Conservation (phyloP, 2,113 vertebrate species). For the Dromas ardeola region DNA sequence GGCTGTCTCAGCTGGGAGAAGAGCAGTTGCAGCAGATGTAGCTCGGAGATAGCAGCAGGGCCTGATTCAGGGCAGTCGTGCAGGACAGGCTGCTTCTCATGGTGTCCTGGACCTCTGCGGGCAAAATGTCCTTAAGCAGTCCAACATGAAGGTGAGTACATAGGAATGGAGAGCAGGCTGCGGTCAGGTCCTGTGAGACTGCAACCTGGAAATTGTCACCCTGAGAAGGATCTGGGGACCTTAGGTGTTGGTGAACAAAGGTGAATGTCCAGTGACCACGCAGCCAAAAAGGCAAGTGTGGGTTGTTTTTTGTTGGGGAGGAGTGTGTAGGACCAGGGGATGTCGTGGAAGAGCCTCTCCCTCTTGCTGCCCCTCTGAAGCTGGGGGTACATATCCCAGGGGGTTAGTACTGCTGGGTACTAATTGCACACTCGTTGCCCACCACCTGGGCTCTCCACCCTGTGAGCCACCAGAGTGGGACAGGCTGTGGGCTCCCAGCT, state of each 20-base stretch:
- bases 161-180: not conserved
- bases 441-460: not conserved
- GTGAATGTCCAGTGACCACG: fast-evolving
- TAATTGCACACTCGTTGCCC: too few relatives aligned
- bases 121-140: not conserved
- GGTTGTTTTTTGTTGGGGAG: not conserved
- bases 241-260: not conserved
- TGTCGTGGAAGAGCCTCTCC: not conserved
- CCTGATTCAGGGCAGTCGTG: not conserved
- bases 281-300: not conserved
- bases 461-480: fast-evolving
- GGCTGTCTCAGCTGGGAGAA: not conserved
- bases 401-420: not conserved
- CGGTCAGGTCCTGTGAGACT: not conserved
- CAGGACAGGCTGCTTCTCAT: slow-evolving; percentile 13
- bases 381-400: fast-evolving
- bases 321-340: not conserved
- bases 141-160: not conserved
- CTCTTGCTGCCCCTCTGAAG: not conserved
- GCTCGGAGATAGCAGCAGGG: not conserved
- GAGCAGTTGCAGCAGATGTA: slow-evolving; percentile 26
- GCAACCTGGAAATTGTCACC: not conserved
- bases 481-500: not conserved
- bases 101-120: not conserved
- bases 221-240: not conserved